Conservation (phyloP, 1,140 invertebrate species). For the Dendrolimus punctatus region DNA sequence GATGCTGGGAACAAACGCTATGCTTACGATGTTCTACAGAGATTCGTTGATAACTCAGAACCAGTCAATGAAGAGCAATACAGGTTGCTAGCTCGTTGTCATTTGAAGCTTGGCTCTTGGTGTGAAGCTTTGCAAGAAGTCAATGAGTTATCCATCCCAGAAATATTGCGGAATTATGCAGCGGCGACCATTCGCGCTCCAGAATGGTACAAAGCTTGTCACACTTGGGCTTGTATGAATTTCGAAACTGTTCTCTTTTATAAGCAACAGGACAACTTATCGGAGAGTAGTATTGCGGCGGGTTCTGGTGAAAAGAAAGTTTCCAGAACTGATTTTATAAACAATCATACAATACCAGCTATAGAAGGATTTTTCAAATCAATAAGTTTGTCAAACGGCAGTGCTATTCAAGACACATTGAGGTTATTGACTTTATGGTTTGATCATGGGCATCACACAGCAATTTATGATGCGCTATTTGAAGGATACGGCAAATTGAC, state of each 20-base stretch:
- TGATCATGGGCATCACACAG: constrained; percentile 93
- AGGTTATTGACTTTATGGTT: constrained; percentile 95
- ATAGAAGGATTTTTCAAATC: constrained; percentile 98
- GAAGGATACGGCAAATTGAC: constrained; percentile 93
- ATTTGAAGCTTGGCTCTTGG: constrained; percentile 93
- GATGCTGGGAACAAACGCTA: constrained; percentile 83
- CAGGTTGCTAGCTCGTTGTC: constrained; percentile 87
- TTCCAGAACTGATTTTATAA: constrained; percentile 74
- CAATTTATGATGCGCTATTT: constrained; percentile 93
- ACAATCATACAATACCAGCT: constrained; percentile 91
- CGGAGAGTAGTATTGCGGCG: constrained; percentile 38
- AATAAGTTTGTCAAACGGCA: constrained; percentile 92
- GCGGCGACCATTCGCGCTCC: constrained; percentile 92
- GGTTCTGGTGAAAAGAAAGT: constrained; percentile 46
- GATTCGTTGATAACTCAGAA: constrained; percentile 82
- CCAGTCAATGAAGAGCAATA: constrained; percentile 76
- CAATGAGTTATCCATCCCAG: constrained; percentile 85
- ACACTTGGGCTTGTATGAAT: constrained; percentile 98
- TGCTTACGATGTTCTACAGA: constrained; percentile 83
- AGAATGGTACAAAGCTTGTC: constrained; percentile 97
- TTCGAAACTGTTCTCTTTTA: constrained; percentile 96
- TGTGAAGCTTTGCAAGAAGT: constrained; percentile 88
- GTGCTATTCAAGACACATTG: constrained; percentile 96
- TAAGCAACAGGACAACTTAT: constrained; percentile 77
- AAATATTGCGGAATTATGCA: constrained; percentile 89